phyloP scores from a whole-genome alignment of 2,888 invertebrate species.

The Ypsolopha scabrella region DNA sequence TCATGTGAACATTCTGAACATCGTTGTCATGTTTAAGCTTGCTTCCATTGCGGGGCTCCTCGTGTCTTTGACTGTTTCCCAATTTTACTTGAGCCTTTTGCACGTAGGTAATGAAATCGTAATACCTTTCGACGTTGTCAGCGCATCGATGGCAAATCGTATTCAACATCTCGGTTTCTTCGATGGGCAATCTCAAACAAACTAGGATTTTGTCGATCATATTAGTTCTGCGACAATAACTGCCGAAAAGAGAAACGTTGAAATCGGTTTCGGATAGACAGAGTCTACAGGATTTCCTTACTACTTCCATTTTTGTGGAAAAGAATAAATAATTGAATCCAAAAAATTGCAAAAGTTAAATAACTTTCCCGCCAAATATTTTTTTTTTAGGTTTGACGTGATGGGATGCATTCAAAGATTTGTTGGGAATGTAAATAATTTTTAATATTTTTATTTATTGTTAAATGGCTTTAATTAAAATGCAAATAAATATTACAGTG shows the following conservation, averaged over 20 bases:
- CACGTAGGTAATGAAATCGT: constrained; percentile 38
- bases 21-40: neutral
- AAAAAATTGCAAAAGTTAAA: constrained; percentile 6
- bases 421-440: neutral
- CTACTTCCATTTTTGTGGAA: constrained; percentile 34
- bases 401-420: neutral
- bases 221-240: constrained; percentile 35
- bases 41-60: constrained; percentile 17
- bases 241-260: constrained; percentile 44
- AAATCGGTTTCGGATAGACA: constrained; percentile 50
- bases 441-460: neutral
- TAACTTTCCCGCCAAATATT: constrained; percentile 23
- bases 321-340: constrained; percentile 8
- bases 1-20: constrained; percentile 11
- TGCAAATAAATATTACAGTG: constrained; percentile 47
- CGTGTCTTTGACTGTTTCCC: constrained; percentile 17
- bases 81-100: constrained; percentile 38
- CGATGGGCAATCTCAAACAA: constrained; percentile 43
- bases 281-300: constrained; percentile 42
- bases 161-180: constrained; percentile 37
- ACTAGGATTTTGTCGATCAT: constrained; percentile 46
- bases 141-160: constrained; percentile 54
- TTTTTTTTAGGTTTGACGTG: neutral
- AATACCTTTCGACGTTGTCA: constrained; percentile 44
- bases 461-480: neutral